These are phyloP conservation scores for Thaumatotibia leucotreta DNA, from an alignment of 1,140 invertebrate genomes.

Conservation along the genomic window DNA sequence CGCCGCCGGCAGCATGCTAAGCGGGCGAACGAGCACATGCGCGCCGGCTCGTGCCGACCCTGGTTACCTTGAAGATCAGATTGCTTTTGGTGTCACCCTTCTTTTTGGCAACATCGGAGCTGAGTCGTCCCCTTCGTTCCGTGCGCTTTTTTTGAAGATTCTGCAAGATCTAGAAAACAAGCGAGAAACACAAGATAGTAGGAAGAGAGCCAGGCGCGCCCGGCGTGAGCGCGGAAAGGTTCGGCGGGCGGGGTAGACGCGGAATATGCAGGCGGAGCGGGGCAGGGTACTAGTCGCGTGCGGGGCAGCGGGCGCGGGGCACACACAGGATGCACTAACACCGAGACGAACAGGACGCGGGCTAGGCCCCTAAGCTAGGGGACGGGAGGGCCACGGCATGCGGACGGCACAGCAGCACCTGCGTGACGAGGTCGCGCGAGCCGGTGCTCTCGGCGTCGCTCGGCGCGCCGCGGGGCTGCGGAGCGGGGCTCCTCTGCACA, in stretches of 20 bases:
- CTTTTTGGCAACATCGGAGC: slow-evolving; percentile 92
- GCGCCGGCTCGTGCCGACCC: slow-evolving; percentile 74
- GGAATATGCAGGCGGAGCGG: slow-evolving; percentile 61
- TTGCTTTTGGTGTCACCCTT: slow-evolving; percentile 95
- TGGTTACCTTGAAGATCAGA: slow-evolving; percentile 97
- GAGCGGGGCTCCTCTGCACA: slow-evolving; percentile 79
- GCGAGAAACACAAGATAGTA: slow-evolving; percentile 85
- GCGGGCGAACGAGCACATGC: slow-evolving; percentile 73
- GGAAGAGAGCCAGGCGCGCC: slow-evolving; percentile 77
- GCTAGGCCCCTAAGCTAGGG: slow-evolving; percentile 61
- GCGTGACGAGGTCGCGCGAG: slow-evolving; percentile 78
- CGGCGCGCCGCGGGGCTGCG: slow-evolving; percentile 77
- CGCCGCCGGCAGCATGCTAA: slow-evolving; percentile 66
- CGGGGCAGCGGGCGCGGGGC: slow-evolving; percentile 55
- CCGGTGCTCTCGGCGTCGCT: slow-evolving; percentile 73
- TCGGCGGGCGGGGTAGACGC: slow-evolving; percentile 39
- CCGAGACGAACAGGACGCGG: slow-evolving; percentile 54
- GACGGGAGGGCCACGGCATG: slow-evolving; percentile 45
- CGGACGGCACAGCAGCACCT: slow-evolving; percentile 64
- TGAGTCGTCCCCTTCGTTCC: slow-evolving; percentile 93
- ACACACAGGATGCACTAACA: slow-evolving; percentile 69
- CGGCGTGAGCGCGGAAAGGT: slow-evolving; percentile 47
- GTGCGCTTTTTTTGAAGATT: slow-evolving; percentile 97
- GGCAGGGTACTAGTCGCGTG: slow-evolving; percentile 35
- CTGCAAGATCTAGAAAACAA: slow-evolving; percentile 97